Conservation (phyloP, 1,140 invertebrate species). For the Adelges cooleyi region DNA sequence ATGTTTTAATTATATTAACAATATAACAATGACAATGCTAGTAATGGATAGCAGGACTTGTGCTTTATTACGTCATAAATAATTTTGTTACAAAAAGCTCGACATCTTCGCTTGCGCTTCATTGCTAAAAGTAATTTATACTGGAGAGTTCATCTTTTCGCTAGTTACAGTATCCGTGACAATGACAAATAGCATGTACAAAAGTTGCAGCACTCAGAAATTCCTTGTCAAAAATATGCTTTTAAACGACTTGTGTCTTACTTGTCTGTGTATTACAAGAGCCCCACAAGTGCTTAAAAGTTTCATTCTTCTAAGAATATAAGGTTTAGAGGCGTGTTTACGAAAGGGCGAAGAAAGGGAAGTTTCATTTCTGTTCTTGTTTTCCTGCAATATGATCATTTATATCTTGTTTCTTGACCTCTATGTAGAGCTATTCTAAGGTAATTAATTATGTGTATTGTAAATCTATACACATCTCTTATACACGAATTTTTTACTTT, state of each 20-base stretch:
- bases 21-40: not conserved
- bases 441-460: too few relatives aligned
- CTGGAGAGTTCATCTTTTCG: constrained; percentile 11
- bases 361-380: too few relatives aligned
- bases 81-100: constrained; percentile 10
- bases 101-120: not conserved
- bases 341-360: too few relatives aligned
- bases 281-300: not conserved
- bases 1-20: not conserved
- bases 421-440: too few relatives aligned
- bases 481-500: too few relatives aligned
- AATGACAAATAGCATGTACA: constrained; percentile 13
- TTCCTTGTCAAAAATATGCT: constrained; percentile 20
- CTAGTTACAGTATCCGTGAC: constrained; percentile 10
- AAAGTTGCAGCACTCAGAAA: not conserved
- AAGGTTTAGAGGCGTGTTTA: too few relatives aligned
- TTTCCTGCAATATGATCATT: too few relatives aligned
- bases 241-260: constrained; percentile 16
- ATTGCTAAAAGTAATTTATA: constrained; percentile 15
- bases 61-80: constrained; percentile 17
- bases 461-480: too few relatives aligned
- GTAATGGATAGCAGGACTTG: not conserved
- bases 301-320: too few relatives aligned
- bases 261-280: not conserved
- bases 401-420: too few relatives aligned